Evolutionary conservation across 2,113 vertebrate species (phyloP), one percentile per base, ranked within the genome.

Genomic region (Nannospalax galili): DNA sequence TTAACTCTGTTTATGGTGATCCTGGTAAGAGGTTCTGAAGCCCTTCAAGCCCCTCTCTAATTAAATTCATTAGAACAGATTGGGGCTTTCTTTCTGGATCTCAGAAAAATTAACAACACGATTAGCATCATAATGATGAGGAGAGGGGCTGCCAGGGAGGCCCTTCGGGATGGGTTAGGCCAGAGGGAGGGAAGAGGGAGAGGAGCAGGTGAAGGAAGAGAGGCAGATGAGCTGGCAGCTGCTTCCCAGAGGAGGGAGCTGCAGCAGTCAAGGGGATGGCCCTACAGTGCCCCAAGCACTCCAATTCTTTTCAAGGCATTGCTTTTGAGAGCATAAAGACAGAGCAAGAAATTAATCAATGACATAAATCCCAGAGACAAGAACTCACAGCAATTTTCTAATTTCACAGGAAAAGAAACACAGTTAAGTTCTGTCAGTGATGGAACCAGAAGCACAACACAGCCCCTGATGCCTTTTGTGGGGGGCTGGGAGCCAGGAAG

Each of bases 51-150:
- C 97, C 97, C 62, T 97, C 97, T 97, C 93, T 98, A 70, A 98
- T 98, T 98, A 98, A 98, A 98, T 98, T 98, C 96, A 64, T 97
- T 97, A 98, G 92, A 98, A 98, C 98, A 96, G 97, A 97, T 97
- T 95, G 97, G 1, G 3, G 87, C 96, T 97, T 98, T 97, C 98
- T 97, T 98, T 98, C 96, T 80, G 94, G 92, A 90, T 95, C 94
- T 98, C 81, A 84, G 96, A 93, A 95, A 95, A 95, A 95, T 92
- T 40, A 92, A 85, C 64, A 78, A 89, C 96, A 97, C 40, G 40
- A 24, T 98, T 97, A 98, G 92, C 95, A 92, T 97, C 95, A 97
- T 95, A 98, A 96, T 84, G 97, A 96, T 37, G 42, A 40, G 45
- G 78, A 96, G 92, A 69, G 40, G 96, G 60, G 90, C 94, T 95